Percentiles rank a stretch among this genome's conserved stretches.
Evolutionary conservation across 2,888 invertebrate species (phyloP).

Genomic region (Rhorus exstirpatorius): DNA sequence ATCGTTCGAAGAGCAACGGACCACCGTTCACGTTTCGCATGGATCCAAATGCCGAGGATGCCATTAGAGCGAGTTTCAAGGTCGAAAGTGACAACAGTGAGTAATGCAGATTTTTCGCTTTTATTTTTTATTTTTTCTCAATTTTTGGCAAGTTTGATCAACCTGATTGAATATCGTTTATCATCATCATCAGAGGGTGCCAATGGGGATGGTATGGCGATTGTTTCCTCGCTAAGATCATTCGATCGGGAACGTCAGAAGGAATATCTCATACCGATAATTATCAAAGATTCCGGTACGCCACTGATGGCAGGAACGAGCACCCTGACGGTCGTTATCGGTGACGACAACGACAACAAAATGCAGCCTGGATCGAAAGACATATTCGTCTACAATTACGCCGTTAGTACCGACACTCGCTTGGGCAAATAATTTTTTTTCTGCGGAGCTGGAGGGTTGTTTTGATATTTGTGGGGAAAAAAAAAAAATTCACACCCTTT

Average conservation of each 20-base stretch:
- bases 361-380: slow-evolving; percentile 99
- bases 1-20: slow-evolving; percentile 97
- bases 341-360: slow-evolving; percentile 99
- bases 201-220: slow-evolving; percentile 99
- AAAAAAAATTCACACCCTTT: too few species aligned
- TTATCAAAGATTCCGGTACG: slow-evolving; percentile 98
- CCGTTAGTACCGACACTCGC: slow-evolving; percentile 85
- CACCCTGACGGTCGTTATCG: slow-evolving; percentile 98
- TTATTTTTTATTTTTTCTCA: too few species aligned
- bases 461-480: too few species aligned
- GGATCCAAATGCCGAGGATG: slow-evolving; percentile 97
- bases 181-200: slow-evolving; percentile 91
- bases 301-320: slow-evolving; percentile 99
- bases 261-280: slow-evolving; percentile 98
- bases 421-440: too few species aligned
- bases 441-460: too few species aligned
- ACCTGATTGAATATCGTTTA: too few species aligned
- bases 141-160: too few species aligned
- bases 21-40: slow-evolving; percentile 98
- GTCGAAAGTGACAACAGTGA: slow-evolving; percentile 98
- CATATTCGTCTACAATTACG: slow-evolving; percentile 98
- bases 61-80: slow-evolving; percentile 97
- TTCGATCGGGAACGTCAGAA: slow-evolving; percentile 99
- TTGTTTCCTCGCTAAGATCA: slow-evolving; percentile 96
- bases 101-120: slow-evolving; percentile 79